A percentile compares a stretch with the other conserved stretches of the same genome.
These are phyloP conservation scores for Maconellicoccus hirsutus DNA, from an alignment of 1,140 invertebrate genomes.

Conservation along the genomic window DNA sequence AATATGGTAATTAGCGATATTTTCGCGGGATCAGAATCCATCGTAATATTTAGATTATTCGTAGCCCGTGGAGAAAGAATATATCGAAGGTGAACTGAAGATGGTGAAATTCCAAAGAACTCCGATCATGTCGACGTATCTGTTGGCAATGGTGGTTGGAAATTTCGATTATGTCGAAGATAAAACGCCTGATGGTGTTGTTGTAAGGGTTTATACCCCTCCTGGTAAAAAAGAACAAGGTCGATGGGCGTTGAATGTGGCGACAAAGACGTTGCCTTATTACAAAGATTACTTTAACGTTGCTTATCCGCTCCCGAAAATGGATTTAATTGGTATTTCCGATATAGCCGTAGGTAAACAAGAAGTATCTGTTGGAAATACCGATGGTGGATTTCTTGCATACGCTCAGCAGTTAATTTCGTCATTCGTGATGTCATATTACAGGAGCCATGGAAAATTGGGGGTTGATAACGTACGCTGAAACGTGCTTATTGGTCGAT, in stretches of 20 bases:
- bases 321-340: slow-evolving; percentile 88
- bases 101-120: slow-evolving; percentile 66
- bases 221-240: slow-evolving; percentile 86
- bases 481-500: slow-evolving; percentile 73
- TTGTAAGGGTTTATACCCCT: slow-evolving; percentile 84
- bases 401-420: no score
- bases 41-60: slow-evolving; percentile 27
- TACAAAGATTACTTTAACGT: slow-evolving; percentile 92
- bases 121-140: slow-evolving; percentile 92
- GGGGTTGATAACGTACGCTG: slow-evolving; percentile 73
- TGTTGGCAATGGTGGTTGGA: slow-evolving; percentile 84
- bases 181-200: slow-evolving; percentile 66
- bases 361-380: not conserved
- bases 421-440: no score
- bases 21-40: not conserved
- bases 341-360: slow-evolving; percentile 69
- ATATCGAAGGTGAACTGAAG: slow-evolving; percentile 40
- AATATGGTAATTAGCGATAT: slow-evolving; percentile 63
- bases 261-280: slow-evolving; percentile 74
- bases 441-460: slow-evolving; percentile 94
- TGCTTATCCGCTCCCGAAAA: slow-evolving; percentile 88
- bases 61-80: not conserved
- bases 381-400: no score
- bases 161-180: slow-evolving; percentile 89
- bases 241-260: slow-evolving; percentile 76